Evolutionary conservation across 2,888 invertebrate species (phyloP).

Genomic region (Microctonus brassicae): DNA sequence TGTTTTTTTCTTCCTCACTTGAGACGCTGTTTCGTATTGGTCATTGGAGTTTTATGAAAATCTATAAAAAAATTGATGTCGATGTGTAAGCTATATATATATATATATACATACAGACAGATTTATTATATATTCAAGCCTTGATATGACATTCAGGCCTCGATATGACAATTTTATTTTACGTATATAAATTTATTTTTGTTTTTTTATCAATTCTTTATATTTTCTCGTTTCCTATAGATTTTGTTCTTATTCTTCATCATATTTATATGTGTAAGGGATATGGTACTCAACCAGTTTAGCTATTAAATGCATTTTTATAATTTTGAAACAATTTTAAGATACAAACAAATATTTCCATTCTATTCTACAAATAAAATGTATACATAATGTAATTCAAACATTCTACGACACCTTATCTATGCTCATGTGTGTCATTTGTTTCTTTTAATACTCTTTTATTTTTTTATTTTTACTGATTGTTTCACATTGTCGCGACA

Average conservation of each 20-base stretch:
- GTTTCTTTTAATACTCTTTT: too few species aligned
- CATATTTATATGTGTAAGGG: not conserved
- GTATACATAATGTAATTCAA: conserved; percentile 19
- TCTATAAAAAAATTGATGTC: not conserved
- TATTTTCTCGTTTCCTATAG: not conserved
- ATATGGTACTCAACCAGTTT: too few species aligned
- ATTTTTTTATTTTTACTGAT: too few species aligned
- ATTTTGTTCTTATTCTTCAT: not conserved
- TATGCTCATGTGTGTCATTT: conserved; percentile 23
- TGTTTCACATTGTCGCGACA: conserved; percentile 22
- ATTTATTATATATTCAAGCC: not conserved
- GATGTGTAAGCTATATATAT: not conserved
- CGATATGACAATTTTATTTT: conserved; percentile 17
- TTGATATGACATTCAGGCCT: not conserved
- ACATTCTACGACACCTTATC: conserved; percentile 27
- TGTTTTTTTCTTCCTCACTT: not conserved
- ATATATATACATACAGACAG: not conserved
- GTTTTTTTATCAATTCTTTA: not conserved
- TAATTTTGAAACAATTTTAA: too few species aligned
- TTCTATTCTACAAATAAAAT: not conserved
- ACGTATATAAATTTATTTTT: not conserved
- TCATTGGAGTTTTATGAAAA: conserved; percentile 14
- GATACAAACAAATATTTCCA: too few species aligned
- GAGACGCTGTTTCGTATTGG: not conserved
- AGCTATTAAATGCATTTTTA: too few species aligned